Evolutionary conservation across 2,888 invertebrate genomes (phyloP), one percentile per base, ranked within the genome.

Genomic region (Andrena minutula): DNA sequence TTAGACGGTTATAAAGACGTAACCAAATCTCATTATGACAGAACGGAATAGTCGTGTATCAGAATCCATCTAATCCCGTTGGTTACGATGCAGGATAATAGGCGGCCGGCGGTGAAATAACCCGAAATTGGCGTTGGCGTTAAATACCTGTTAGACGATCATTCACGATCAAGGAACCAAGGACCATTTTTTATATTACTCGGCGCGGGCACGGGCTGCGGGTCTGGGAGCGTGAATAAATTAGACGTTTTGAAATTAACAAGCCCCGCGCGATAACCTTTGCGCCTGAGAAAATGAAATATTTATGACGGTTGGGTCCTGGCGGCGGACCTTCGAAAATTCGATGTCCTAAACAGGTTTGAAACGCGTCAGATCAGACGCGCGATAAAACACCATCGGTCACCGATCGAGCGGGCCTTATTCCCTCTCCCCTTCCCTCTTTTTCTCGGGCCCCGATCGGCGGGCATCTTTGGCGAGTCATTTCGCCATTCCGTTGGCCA

Each of bases 301-400:
- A 83, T 88, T 88, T 88, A 88, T 61, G 82, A 72, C 65, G 23
- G 10, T 26, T 12, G 51, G 20, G 8, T 41, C 41, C 49, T 53
- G 65, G 41, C 69, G 49, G 83, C 74, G 63, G 82, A 66, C 58
- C 74, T 49, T 56, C 72, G 41, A 75, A 64, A 74, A 82, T 73
- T 73, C 82, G 74, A 74, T 74, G 72, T 83, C 77, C 82, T 83
- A 85, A 88, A 88, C 86, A 84, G 86, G 86, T 88, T 88, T 84
- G 77, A 75, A 63, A 69, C 69, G 79, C 83, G 83, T 84, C 86
- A 82, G 88, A 88, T 86, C 79, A 85, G 82, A 85, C 79, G 73
- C 74, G 76, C 66, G 88, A 88, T 88, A 85, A 88, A 85, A 82
- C 79, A 69, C 56, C 83, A 71, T 88, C 85, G 86, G 84, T 82